A percentile compares a stretch with the other conserved stretches of the same genome.
Evolutionary conservation across 2,888 invertebrate species (phyloP).

Genomic region (Hanleya hanleyi): DNA sequence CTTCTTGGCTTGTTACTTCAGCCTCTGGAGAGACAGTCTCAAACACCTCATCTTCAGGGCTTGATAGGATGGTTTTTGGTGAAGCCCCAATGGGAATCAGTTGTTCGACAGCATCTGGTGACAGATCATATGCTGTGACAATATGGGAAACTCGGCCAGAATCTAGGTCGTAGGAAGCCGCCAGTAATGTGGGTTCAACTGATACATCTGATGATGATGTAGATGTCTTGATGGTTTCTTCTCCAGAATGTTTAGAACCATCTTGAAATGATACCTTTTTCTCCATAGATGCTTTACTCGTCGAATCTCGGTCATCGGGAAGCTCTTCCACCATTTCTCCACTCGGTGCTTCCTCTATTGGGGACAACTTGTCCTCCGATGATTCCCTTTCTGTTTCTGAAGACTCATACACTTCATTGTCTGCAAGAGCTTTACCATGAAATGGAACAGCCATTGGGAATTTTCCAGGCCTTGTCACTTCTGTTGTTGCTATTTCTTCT

Average conservation of each 20-base stretch:
- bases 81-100: slow-evolving; percentile 80
- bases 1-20: slow-evolving; percentile 32
- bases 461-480: slow-evolving; percentile 30
- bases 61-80: slow-evolving; percentile 67
- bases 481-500: background rate
- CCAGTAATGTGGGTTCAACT: slow-evolving; percentile 87
- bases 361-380: slow-evolving; percentile 64
- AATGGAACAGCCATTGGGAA: slow-evolving; percentile 58
- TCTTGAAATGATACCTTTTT: slow-evolving; percentile 63
- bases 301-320: slow-evolving; percentile 40
- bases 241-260: slow-evolving; percentile 49
- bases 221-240: slow-evolving; percentile 68
- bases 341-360: slow-evolving; percentile 60
- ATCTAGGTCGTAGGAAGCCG: slow-evolving; percentile 86
- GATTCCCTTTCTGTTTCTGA: slow-evolving; percentile 64
- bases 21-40: slow-evolving; percentile 66
- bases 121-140: slow-evolving; percentile 69
- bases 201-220: slow-evolving; percentile 87
- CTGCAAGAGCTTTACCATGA: slow-evolving; percentile 52
- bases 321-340: slow-evolving; percentile 49
- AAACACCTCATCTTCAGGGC: slow-evolving; percentile 74
- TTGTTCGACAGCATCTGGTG: slow-evolving; percentile 70
- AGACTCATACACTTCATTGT: slow-evolving; percentile 63
- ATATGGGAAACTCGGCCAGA: slow-evolving; percentile 74
- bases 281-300: slow-evolving; percentile 38